These are phyloP conservation scores for Gasteruption jaculator DNA, from an alignment of 2,888 invertebrate species.

Conservation along the genomic window DNA sequence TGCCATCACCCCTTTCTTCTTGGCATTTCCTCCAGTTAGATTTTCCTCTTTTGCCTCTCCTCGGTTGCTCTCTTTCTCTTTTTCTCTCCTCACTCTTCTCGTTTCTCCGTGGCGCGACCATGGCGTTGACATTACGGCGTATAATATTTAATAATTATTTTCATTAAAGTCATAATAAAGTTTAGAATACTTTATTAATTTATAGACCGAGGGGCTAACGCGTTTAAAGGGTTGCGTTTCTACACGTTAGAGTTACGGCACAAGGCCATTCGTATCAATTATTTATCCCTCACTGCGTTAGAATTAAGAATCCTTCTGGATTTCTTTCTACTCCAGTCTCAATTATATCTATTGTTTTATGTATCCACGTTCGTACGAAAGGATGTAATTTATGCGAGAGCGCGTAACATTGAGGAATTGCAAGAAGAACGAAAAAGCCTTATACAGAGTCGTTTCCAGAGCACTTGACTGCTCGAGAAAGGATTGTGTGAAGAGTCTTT, in stretches of 20 bases:
- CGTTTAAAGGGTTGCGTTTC: constrained; percentile 40
- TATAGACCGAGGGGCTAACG: constrained; percentile 45
- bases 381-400: too few relatives aligned
- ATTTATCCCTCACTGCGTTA: constrained; percentile 36
- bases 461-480: too few relatives aligned
- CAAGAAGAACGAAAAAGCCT: too few relatives aligned
- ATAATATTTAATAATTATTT: constrained; percentile 53
- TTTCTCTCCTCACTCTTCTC: constrained; percentile 18
- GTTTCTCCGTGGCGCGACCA: too few relatives aligned
- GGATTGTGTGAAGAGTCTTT: too few relatives aligned
- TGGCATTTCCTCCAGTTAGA: constrained; percentile 37
- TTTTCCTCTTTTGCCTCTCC: background rate
- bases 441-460: too few relatives aligned
- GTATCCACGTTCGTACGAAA: too few relatives aligned
- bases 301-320: constrained; percentile 32
- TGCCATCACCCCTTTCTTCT: constrained; percentile 36
- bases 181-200: constrained; percentile 52
- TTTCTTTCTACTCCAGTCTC: too few relatives aligned
- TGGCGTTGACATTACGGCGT: constrained; percentile 44
- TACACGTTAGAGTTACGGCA: constrained; percentile 23
- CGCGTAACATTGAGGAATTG: too few relatives aligned
- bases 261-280: constrained; percentile 46
- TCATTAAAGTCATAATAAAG: constrained; percentile 52
- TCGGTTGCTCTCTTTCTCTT: constrained; percentile 7
- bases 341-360: too few relatives aligned